Evolutionary conservation across 2,113 vertebrate genomes (phyloP), one percentile per base, ranked within the genome.

Genomic region (Gymnorhina tibicen): DNA sequence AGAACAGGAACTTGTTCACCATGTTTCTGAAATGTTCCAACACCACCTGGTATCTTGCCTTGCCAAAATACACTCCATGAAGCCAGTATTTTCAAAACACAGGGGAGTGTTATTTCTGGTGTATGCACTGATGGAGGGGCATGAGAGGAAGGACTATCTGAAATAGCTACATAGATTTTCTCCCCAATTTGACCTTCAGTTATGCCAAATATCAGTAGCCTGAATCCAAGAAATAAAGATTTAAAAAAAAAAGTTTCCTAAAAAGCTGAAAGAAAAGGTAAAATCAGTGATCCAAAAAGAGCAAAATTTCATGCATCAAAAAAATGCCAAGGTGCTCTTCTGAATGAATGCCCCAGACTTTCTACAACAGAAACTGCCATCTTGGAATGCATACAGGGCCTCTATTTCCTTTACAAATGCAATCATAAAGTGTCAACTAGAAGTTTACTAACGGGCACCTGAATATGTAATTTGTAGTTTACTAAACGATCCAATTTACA

Each of bases 71-170:
- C 13, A 87, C 67, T 46, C 13, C 9, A 28, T 35, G 59, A 67
- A 95, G 39, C 17, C 27, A 35, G 22, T 85, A 33, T 89, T 93
- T 96, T 67, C 74, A 92, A 91, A 93, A 87, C 37, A 93, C n/a
- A 58, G 15, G 10, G 17, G 75, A 85, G 32, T 66, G 37, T 82
- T 96, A 84, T 74, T 96, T 87, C 35, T 93, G 70, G 70, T 62
- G 58, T 22, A 14, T 39, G 37, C 35, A 64, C 22, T 60, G 83
- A 67, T 60, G 16, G 17, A 84, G 22, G 5, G 56, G 37, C 42
- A 85, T 1, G 16, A 91, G n/a, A 85, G 33, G 47, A 84, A 74
- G 53, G 59, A 60, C 53, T 79, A 56, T 49, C 46, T 80, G 78
- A 91, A 95, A 92, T 18, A 86, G 88, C 58, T 70, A 85, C 37